A percentile compares a stretch with the other conserved stretches of the same genome.
phyloP scores from a whole-genome alignment of 2,113 vertebrate species.

The Trinectes maculatus region DNA sequence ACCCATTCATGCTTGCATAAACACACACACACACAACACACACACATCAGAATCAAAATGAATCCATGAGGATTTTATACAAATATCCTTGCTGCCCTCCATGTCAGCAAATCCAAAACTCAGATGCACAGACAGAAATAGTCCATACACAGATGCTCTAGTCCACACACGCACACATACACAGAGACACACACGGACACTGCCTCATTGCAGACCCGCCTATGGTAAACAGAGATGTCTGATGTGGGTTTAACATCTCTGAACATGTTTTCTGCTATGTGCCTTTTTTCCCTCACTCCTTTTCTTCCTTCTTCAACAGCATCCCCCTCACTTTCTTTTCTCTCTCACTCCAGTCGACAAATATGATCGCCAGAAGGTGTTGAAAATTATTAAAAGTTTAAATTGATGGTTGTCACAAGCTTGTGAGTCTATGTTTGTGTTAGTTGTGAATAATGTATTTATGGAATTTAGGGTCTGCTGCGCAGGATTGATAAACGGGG shows the following conservation, averaged over 20 bases:
- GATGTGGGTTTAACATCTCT: conserved; percentile 58
- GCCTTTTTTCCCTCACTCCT: background rate
- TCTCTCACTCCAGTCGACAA: background rate
- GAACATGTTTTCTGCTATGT: conserved; percentile 40
- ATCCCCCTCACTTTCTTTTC: background rate
- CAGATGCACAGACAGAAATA: conserved; percentile 34
- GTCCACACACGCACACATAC: conserved; percentile 17
- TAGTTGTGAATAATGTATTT: too few relatives aligned
- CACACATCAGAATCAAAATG: conserved; percentile 20
- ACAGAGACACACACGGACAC: conserved; percentile 13
- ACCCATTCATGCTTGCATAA: background rate
- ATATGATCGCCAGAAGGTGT: too few relatives aligned
- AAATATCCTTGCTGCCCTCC: conserved; percentile 5
- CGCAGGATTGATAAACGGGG: too few relatives aligned
- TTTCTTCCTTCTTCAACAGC: background rate
- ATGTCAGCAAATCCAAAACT: conserved; percentile 10
- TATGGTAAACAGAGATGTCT: conserved; percentile 50
- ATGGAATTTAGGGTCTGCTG: too few relatives aligned
- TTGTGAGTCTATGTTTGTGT: too few relatives aligned
- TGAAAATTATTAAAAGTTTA: too few relatives aligned
- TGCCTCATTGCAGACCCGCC: conserved; percentile 32
- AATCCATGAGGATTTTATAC: conserved; percentile 24
- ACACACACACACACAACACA: conserved; percentile 7
- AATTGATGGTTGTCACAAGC: too few relatives aligned
- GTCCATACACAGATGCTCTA: background rate